phyloP scores from a whole-genome alignment of 2,113 vertebrate species.

The Lipophrys pholis region DNA sequence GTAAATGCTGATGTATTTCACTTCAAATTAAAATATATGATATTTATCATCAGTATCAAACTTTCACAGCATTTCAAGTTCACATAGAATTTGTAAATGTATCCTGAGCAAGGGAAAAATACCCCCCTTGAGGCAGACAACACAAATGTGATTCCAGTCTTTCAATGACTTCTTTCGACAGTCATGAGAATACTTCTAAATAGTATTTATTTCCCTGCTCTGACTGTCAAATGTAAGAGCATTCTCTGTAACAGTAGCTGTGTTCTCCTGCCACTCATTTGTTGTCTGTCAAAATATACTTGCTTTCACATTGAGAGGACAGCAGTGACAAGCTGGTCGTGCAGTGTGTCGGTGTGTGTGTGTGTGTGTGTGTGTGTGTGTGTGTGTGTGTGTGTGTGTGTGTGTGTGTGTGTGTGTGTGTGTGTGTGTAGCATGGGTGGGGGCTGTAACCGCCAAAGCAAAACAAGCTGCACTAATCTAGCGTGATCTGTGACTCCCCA shows the following conservation, averaged over 20 bases:
- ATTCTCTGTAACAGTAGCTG: constrained; percentile 28
- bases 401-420: neutral
- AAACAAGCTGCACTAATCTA: constrained; percentile 79
- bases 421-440: neutral
- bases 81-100: no score
- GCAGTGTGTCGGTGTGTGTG: constrained; percentile 3
- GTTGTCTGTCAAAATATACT: constrained; percentile 69
- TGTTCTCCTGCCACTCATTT: constrained; percentile 60
- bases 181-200: constrained; percentile 7
- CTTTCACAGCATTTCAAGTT: neutral
- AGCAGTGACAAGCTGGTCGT: constrained; percentile 56
- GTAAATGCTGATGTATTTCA: no score
- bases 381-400: constrained; percentile 13
- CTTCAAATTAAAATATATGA: no score
- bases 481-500: constrained; percentile 67
- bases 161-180: neutral
- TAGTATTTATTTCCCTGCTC: constrained; percentile 25
- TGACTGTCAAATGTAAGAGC: constrained; percentile 41
- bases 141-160: constrained; percentile 11
- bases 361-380: constrained; percentile 11
- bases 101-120: constrained; percentile 6
- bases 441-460: constrained; percentile 63
- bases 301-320: constrained; percentile 63
- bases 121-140: neutral
- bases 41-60: no score